A percentile compares a stretch with the other conserved stretches of the same genome.
Conservation (phyloP, 2,113 vertebrate genomes). For the Hydrochoerus hydrochaeris region DNA sequence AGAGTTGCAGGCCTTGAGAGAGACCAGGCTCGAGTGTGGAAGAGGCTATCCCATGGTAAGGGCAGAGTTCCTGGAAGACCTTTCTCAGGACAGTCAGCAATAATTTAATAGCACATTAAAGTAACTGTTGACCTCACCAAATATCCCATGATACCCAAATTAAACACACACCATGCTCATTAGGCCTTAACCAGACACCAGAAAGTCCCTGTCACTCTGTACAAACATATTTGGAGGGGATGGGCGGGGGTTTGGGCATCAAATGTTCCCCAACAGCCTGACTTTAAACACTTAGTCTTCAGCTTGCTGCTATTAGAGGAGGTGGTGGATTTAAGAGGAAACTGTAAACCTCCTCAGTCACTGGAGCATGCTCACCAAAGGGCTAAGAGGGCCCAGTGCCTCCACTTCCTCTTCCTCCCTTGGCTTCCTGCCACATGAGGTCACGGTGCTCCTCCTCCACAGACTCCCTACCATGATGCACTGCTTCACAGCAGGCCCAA, state of each 20-base stretch:
- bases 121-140: not conserved
- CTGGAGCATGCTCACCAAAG: too few relatives aligned
- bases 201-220: not conserved
- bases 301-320: not conserved
- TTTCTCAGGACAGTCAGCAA: not conserved
- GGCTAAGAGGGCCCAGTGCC: not conserved
- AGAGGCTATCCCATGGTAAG: accelerated
- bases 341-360: not conserved
- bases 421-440: not conserved
- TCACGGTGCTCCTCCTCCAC: accelerated
- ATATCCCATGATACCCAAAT: not conserved
- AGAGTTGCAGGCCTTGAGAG: not conserved
- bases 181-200: not conserved
- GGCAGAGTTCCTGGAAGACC: not conserved
- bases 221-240: not conserved
- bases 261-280: not conserved
- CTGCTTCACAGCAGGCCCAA: not conserved
- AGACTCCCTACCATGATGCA: not conserved
- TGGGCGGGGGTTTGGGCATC: not conserved
- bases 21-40: not conserved
- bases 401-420: not conserved
- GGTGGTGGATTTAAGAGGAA: not conserved
- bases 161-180: not conserved
- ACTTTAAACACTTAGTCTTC: not conserved
- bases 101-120: not conserved